Percentiles rank a stretch among this genome's conserved stretches.
phyloP scores from a whole-genome alignment of 64 coral and sea anemone genomes.

The Pocillopora damicornis region DNA sequence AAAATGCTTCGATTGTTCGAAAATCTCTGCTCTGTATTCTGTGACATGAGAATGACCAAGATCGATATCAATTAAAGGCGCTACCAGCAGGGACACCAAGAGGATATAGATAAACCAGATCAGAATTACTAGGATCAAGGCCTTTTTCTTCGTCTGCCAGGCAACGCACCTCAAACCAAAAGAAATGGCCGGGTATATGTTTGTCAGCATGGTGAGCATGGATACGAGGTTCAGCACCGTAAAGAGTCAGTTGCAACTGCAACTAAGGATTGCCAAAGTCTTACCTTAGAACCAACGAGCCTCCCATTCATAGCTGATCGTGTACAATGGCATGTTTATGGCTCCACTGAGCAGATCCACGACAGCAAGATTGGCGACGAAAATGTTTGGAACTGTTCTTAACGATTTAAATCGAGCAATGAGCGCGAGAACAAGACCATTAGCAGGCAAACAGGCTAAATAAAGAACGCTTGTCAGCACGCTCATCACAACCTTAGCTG shows the following conservation, averaged over 20 bases:
- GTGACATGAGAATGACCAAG: slow-evolving; percentile 9
- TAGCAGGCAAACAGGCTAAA: background rate
- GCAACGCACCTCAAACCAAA: background rate
- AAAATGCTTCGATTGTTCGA: background rate
- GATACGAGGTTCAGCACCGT: background rate
- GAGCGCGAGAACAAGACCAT: background rate
- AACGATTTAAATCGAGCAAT: slow-evolving; percentile 9
- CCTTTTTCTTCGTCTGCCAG: background rate
- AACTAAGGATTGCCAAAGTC: background rate
- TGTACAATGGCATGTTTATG: background rate
- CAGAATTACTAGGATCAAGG: background rate
- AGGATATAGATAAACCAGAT: background rate
- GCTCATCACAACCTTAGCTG: background rate
- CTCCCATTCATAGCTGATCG: background rate
- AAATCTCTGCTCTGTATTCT: slow-evolving; percentile 1
- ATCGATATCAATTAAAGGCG: background rate
- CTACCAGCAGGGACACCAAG: background rate
- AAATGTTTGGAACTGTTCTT: background rate
- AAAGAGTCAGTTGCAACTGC: background rate
- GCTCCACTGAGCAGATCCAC: background rate
- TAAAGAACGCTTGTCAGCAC: background rate
- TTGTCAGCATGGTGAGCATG: background rate
- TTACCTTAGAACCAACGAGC: background rate
- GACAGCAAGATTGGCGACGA: background rate
- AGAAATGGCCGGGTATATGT: background rate